Evolutionary conservation across 2,113 vertebrate genomes (phyloP).

Genomic region (Cyprinus carpio): DNA sequence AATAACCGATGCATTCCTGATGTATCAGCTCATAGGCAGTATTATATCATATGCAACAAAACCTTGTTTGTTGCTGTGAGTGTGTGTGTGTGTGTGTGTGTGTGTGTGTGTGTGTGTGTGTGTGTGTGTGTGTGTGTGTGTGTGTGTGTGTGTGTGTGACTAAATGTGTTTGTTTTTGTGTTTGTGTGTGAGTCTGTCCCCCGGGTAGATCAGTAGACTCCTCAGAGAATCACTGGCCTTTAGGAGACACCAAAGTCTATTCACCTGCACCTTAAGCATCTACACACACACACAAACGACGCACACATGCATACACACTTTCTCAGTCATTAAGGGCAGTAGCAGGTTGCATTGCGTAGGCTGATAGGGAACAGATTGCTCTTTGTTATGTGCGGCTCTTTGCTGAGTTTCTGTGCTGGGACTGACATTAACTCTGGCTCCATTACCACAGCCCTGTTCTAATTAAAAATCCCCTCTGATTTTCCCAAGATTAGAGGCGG

Average conservation of each 20-base stretch:
- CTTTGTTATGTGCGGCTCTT: slow-evolving; percentile 61
- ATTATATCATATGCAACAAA: neutral
- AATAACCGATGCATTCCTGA: neutral
- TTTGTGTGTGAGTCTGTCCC: no score
- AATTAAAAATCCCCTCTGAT: slow-evolving; percentile 77
- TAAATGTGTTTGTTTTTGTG: slow-evolving; percentile 20
- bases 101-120: slow-evolving; percentile 32
- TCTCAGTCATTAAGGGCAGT: slow-evolving; percentile 44
- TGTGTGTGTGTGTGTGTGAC: slow-evolving; percentile 11
- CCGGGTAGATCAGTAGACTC: slow-evolving; percentile 56
- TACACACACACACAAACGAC: slow-evolving; percentile 32
- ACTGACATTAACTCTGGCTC: slow-evolving; percentile 71
- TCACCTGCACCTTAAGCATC: slow-evolving; percentile 27
- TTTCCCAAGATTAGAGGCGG: slow-evolving; percentile 71
- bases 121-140: slow-evolving; percentile 22
- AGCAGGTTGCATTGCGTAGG: slow-evolving; percentile 59
- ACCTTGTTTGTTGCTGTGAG: neutral
- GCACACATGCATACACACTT: slow-evolving; percentile 27
- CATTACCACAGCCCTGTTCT: slow-evolving; percentile 74
- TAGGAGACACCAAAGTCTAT: slow-evolving; percentile 49
- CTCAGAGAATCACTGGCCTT: slow-evolving; percentile 57
- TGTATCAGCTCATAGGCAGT: neutral
- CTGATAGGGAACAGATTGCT: slow-evolving; percentile 63
- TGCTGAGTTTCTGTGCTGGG: slow-evolving; percentile 63
- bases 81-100: slow-evolving; percentile 25